Conservation (phyloP, 2,113 vertebrate species). For the Sporophila hypoxantha region DNA sequence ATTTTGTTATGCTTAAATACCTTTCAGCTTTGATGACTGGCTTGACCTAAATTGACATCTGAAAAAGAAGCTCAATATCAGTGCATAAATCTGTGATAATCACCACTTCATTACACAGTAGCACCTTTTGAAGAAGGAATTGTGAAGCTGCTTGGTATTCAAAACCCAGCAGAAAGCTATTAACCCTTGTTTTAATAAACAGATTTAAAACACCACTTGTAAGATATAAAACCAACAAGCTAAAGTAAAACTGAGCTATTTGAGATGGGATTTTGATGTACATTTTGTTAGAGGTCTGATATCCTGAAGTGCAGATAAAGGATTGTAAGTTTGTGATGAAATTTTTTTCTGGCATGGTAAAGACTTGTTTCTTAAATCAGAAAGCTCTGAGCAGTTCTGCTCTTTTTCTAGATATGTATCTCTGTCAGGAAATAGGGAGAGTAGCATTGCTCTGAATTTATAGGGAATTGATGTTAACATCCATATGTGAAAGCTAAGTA, state of each 20-base stretch:
- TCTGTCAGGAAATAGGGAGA: not conserved
- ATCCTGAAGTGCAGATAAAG: not conserved
- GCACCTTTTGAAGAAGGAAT: not conserved
- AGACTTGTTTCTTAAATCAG: not conserved
- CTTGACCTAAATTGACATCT: not conserved
- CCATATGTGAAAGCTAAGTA: not conserved
- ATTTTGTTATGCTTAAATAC: slow-evolving; percentile 18
- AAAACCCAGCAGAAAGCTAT: not conserved
- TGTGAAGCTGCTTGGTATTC: not conserved
- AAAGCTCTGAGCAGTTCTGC: not conserved
- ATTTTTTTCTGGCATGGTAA: not conserved
- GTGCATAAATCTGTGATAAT: not conserved
- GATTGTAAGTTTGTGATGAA: not conserved
- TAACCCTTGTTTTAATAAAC: not conserved
- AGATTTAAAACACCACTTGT: not conserved
- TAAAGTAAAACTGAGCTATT: not conserved
- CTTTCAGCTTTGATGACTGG: not conserved
- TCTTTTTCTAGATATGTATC: not conserved
- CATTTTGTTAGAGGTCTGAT: not conserved
- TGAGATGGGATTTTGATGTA: not conserved
- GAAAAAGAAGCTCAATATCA: not conserved
- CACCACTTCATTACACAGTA: not conserved
- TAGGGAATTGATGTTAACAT: not conserved
- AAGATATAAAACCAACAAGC: not conserved
- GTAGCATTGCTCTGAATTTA: not conserved